These are phyloP conservation scores for Hydractinia symbiolongicarpus DNA, from an alignment of 30 jellyfish, hydroid and myxozoan species.

Conservation along the genomic window DNA sequence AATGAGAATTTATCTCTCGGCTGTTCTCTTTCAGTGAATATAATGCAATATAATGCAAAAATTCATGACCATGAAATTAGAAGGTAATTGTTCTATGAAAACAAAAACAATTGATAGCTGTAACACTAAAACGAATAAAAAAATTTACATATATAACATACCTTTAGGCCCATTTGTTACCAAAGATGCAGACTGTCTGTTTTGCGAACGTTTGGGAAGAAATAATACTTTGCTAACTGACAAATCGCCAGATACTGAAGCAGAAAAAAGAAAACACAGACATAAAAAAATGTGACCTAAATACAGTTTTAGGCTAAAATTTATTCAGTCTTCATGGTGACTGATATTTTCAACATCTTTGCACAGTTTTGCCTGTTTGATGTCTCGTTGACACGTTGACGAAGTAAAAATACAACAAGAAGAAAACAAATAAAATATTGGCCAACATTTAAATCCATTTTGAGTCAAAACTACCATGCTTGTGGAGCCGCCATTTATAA, in stretches of 20 bases:
- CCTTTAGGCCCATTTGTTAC: slow-evolving; percentile 83
- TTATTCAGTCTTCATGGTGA: neutral
- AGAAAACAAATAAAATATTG: too few species aligned
- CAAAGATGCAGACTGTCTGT: slow-evolving; percentile 64
- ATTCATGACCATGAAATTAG: neutral
- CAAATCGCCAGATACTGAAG: slow-evolving; percentile 70
- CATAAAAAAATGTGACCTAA: neutral
- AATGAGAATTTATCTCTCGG: too few species aligned
- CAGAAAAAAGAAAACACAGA: too few species aligned
- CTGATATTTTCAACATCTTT: too few species aligned
- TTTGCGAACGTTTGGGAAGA: slow-evolving; percentile 47
- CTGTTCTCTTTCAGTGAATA: neutral
- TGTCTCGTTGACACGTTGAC: too few species aligned
- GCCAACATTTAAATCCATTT: too few species aligned
- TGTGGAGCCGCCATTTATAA: too few species aligned
- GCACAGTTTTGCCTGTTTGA: too few species aligned
- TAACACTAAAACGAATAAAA: neutral
- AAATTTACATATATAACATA: neutral
- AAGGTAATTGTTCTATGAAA: neutral
- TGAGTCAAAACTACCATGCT: too few species aligned
- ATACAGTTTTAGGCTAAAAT: neutral
- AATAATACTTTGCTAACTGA: slow-evolving; percentile 71
- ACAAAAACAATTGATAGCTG: neutral
- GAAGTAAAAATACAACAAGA: too few species aligned
- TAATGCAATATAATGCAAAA: neutral